phyloP scores from a whole-genome alignment of 35 echinoderm and acorn worm genomes.

The Heliocidaris erythrogramma region DNA sequence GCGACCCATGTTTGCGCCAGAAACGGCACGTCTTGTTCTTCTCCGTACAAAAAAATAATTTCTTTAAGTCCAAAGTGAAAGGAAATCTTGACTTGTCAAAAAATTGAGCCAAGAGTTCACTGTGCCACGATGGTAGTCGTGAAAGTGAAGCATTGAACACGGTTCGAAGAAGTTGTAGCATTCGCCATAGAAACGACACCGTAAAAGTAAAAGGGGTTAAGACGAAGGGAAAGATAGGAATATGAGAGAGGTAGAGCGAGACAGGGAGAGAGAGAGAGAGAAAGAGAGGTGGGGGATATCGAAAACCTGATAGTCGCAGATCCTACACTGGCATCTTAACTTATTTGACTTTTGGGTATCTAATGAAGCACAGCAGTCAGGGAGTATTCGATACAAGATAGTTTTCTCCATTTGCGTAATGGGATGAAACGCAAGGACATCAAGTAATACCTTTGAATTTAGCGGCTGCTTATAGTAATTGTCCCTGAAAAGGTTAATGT shows the following conservation, averaged over 20 bases:
- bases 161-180: too few species aligned
- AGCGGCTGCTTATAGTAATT: background rate
- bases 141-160: too few species aligned
- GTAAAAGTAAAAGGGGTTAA: too few species aligned
- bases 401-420: background rate
- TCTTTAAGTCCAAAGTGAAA: too few species aligned
- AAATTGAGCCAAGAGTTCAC: too few species aligned
- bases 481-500: constrained; percentile 37
- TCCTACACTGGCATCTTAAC: background rate
- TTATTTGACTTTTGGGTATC: background rate
- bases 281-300: background rate
- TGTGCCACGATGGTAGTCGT: too few species aligned
- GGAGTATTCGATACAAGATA: background rate
- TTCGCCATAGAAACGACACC: too few species aligned
- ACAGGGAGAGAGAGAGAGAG: background rate
- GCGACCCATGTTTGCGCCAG: background rate
- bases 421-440: background rate
- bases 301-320: background rate
- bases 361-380: background rate
- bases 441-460: background rate
- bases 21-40: background rate
- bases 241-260: background rate
- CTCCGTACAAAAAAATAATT: too few species aligned
- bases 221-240: too few species aligned
- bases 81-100: too few species aligned